Evolutionary conservation across 2,113 vertebrate genomes (phyloP), one percentile per base, ranked within the genome.

Genomic region (Theristicus caerulescens): DNA sequence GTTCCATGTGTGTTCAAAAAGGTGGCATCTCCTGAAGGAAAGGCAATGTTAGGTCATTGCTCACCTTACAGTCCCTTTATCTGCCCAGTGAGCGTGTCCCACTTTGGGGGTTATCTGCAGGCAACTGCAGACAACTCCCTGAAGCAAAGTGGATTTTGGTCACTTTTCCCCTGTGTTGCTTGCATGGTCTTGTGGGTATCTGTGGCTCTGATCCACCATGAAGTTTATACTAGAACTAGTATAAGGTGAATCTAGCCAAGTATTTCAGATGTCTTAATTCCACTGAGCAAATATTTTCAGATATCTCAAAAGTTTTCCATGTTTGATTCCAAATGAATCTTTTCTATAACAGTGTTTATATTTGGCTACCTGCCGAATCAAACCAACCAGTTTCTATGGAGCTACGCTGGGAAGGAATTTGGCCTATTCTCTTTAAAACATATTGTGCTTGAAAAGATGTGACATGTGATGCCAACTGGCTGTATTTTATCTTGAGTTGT

Each of bases 261-360:
- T 61, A 81, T 90, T 86, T 86, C 16, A 80, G 67, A 59, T 47
- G 32, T 51, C 88, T 93, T 93, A 65, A 93, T 73, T 81, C 61
- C 89, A 82, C 38, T 11, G 17, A 89, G 74, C 40, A 87, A 95
- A 73, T 95, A 85, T 90, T 95, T 96, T 90, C 91, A 94, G 93
- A 77, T 70, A 72, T 73, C 78, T 77, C n/a, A 62, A 7, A 90
- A 82, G 16, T 88, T 94, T 89, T 95, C 93, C 66, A 44, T 22
- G 19, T 82, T 79, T 58, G 78, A 80, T 93, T 96, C 62, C 74
- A 97, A 95, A 87, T 9, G 8, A 91, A 76, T 72, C 40, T 91
- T 82, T 93, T 81, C 71, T 66, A 3, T 32, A 58, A 54, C 29
- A 86, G 12, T 93, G 77, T 85, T 93, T 91, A 47, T 49, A 73